These are phyloP conservation scores for Equus przewalskii DNA, from an alignment of 2,113 vertebrate genomes.

Conservation along the genomic window DNA sequence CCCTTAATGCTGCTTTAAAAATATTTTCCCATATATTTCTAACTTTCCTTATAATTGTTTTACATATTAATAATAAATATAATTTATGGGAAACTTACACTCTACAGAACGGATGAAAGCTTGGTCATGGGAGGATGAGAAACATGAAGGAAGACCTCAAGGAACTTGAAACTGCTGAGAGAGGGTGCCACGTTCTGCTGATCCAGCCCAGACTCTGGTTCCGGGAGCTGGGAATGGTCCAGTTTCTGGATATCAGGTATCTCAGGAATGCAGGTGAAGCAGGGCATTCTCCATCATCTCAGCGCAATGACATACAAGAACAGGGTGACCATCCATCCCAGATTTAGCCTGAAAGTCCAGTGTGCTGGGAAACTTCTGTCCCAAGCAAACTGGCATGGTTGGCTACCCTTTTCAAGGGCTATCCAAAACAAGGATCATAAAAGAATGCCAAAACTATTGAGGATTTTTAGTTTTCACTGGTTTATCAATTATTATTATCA, in stretches of 20 bases:
- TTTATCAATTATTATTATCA: rapidly evolving
- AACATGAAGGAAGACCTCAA: too few relatives aligned
- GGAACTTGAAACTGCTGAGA: rapidly evolving
- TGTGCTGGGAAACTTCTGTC: background rate
- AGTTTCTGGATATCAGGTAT: rapidly evolving
- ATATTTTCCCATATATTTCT: background rate
- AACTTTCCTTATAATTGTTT: background rate
- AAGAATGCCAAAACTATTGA: rapidly evolving
- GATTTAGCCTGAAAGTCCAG: background rate
- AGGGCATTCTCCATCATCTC: rapidly evolving
- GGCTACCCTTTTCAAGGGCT: too few relatives aligned
- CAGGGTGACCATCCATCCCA: background rate
- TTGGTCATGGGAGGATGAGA: background rate
- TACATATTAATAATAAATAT: background rate
- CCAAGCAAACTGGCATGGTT: background rate
- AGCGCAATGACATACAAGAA: rapidly evolving
- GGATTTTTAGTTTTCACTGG: rapidly evolving
- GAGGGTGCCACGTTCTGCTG: rapidly evolving
- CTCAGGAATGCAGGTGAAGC: background rate
- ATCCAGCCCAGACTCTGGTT: rapidly evolving
- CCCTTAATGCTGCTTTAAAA: background rate
- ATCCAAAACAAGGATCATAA: background rate
- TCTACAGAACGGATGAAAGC: background rate
- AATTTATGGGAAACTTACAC: background rate
- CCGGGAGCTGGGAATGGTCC: background rate